phyloP scores from a whole-genome alignment of 2,888 invertebrate species.

The Ophion ellenae region DNA sequence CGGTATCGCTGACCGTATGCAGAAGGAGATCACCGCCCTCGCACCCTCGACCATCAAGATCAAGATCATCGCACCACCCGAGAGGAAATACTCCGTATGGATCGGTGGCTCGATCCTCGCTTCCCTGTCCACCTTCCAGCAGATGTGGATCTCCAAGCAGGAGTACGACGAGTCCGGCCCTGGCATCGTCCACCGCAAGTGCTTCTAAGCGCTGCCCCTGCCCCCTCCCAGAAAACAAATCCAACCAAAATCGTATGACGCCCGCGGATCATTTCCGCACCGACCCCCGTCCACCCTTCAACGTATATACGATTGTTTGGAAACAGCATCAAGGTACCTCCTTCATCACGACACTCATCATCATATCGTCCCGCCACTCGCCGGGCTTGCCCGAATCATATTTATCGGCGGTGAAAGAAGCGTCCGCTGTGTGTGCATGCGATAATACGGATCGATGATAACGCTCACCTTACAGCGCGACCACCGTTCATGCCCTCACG shows the following conservation, averaged over 20 bases:
- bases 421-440: not conserved
- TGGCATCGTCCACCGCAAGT: conserved; percentile 97
- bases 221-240: conserved; percentile 90
- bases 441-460: not conserved
- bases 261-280: no score
- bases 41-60: conserved; percentile 96
- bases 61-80: conserved; percentile 91
- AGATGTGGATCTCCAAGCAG: conserved; percentile 98
- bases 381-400: not conserved
- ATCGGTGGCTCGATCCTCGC: conserved; percentile 98
- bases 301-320: conserved; percentile 18
- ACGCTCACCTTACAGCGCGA: conserved; percentile 61
- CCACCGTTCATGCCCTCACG: conserved; percentile 31
- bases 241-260: conserved; percentile 89
- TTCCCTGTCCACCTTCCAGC: conserved; percentile 93
- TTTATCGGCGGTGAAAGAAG: not conserved
- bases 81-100: conserved; percentile 98
- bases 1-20: conserved; percentile 97
- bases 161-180: conserved; percentile 98
- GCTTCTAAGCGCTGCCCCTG: conserved; percentile 88
- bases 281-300: conserved; percentile 3
- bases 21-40: conserved; percentile 95
- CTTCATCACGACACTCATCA: conserved; percentile 58
- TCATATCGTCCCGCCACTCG: conserved; percentile 59
- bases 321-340: conserved; percentile 52